These are phyloP conservation scores for Calliopum simillimum DNA, from an alignment of 2,888 invertebrate species.

Conservation along the genomic window DNA sequence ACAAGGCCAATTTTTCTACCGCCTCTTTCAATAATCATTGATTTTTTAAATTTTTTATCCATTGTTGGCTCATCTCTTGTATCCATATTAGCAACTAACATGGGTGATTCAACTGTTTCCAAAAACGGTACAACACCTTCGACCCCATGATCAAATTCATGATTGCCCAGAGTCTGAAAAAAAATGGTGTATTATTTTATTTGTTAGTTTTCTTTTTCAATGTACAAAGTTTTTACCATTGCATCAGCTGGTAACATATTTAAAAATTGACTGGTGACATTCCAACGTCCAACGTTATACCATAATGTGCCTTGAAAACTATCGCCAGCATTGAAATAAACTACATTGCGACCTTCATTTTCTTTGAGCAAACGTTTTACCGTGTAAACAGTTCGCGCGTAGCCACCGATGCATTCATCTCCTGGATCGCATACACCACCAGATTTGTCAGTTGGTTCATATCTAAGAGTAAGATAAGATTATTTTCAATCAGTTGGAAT, in stretches of 20 bases:
- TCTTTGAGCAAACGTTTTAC: constrained; percentile 68
- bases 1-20: constrained; percentile 81
- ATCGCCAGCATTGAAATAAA: constrained; percentile 86
- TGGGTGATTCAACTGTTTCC: constrained; percentile 71
- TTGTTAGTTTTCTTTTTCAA: neutral
- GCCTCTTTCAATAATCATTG: constrained; percentile 72
- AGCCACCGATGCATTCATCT: constrained; percentile 76
- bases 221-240: constrained; percentile 69
- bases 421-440: constrained; percentile 71
- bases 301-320: constrained; percentile 89
- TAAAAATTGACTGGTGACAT: constrained; percentile 79
- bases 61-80: constrained; percentile 75
- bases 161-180: constrained; percentile 82
- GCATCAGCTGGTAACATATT: constrained; percentile 82
- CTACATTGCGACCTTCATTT: constrained; percentile 69
- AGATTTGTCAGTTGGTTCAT: constrained; percentile 72
- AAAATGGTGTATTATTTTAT: neutral
- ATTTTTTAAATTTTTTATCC: constrained; percentile 73
- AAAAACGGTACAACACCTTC: constrained; percentile 80
- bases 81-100: constrained; percentile 83
- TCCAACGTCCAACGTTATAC: constrained; percentile 82
- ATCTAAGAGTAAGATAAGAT: constrained; percentile 66
- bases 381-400: constrained; percentile 74
- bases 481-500: too few species aligned
- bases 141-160: constrained; percentile 86